phyloP scores from a whole-genome alignment of 1,140 invertebrate species.

The Formica selysi region DNA sequence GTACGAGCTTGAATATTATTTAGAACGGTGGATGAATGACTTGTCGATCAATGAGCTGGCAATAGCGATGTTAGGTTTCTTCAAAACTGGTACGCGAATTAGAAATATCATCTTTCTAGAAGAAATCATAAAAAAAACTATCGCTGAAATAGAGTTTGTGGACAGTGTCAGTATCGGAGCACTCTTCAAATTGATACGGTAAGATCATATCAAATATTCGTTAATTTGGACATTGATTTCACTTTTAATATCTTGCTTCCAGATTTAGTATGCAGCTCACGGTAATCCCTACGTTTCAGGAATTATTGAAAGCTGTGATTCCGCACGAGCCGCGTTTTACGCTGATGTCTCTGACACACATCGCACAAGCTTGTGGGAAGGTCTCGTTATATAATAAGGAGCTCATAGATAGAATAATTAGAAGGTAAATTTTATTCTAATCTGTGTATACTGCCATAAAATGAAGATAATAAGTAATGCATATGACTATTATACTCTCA shows the following conservation, averaged over 20 bases:
- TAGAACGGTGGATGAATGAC: constrained; percentile 83
- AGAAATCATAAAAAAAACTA: constrained; percentile 83
- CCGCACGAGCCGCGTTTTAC: constrained; percentile 77
- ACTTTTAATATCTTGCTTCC: constrained; percentile 41
- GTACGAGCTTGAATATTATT: constrained; percentile 87
- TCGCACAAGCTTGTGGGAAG: constrained; percentile 86
- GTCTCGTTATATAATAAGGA: constrained; percentile 82
- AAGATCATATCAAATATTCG: constrained; percentile 13
- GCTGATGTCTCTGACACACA: constrained; percentile 85
- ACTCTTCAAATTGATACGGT: constrained; percentile 87
- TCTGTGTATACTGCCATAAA: neutral
- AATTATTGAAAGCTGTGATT: constrained; percentile 47
- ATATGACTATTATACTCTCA: constrained; percentile 69
- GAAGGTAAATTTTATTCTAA: constrained; percentile 77
- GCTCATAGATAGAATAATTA: constrained; percentile 79
- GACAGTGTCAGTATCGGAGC: constrained; percentile 86
- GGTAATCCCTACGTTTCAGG: neutral
- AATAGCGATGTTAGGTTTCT: constrained; percentile 88
- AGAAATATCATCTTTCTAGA: constrained; percentile 81
- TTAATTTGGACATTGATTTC: neutral
- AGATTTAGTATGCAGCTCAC: constrained; percentile 52
- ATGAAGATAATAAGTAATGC: neutral
- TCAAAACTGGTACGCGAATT: constrained; percentile 88
- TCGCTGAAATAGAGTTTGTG: constrained; percentile 80
- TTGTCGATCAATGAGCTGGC: constrained; percentile 87